Evolutionary conservation across 2,113 vertebrate species (phyloP).

Genomic region (Tupaia chinensis): DNA sequence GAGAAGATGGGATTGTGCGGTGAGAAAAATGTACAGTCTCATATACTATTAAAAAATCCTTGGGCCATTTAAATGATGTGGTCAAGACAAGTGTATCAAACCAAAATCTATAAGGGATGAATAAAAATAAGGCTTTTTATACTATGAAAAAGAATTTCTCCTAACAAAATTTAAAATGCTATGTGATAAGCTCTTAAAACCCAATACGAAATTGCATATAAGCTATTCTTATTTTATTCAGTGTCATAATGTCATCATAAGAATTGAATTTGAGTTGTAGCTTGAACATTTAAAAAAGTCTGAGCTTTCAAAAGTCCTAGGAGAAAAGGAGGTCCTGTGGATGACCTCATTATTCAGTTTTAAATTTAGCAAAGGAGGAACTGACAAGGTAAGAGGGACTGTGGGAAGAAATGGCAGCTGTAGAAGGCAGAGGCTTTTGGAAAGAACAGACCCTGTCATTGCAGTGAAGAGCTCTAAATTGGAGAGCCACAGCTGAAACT

Average conservation of each 20-base stretch:
- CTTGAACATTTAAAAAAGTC: slow-evolving; percentile 43
- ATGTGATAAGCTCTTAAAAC: not conserved
- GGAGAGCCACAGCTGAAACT: not conserved
- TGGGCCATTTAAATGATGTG: not conserved
- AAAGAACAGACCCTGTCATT: slow-evolving; percentile 55
- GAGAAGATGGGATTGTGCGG: no score
- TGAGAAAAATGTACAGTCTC: not conserved
- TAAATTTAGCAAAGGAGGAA: slow-evolving; percentile 69
- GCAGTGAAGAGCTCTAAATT: not conserved
- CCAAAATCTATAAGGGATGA: not conserved
- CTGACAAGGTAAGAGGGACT: slow-evolving; percentile 49
- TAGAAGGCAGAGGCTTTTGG: not conserved
- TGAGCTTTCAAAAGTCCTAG: slow-evolving; percentile 47
- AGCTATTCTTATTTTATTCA: slow-evolving; percentile 31
- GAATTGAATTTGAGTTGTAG: slow-evolving; percentile 48
- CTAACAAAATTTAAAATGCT: slow-evolving; percentile 45
- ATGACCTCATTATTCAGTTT: slow-evolving; percentile 75
- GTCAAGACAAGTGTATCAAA: not conserved
- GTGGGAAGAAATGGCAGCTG: slow-evolving; percentile 11
- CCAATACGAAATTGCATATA: slow-evolving; percentile 28
- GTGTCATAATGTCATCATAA: slow-evolving; percentile 32
- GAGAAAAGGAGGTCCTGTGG: not conserved
- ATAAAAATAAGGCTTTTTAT: slow-evolving; percentile 19
- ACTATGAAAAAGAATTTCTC: not conserved
- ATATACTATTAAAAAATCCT: not conserved